These are phyloP conservation scores for Limnothrissa miodon DNA, from an alignment of 2,113 vertebrate species.

Conservation along the genomic window DNA sequence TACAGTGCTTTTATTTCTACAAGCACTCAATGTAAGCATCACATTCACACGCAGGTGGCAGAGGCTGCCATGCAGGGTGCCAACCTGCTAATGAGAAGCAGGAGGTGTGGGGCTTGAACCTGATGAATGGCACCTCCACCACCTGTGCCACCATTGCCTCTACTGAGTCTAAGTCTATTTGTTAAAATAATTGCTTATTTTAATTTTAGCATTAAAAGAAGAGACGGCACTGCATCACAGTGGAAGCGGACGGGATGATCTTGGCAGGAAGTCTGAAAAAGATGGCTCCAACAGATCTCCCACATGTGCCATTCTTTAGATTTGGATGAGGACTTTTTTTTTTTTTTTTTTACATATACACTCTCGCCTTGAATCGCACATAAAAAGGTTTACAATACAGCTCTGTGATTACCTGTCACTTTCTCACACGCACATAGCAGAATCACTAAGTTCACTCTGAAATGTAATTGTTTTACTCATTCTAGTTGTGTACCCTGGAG, in stretches of 20 bases:
- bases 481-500: not conserved
- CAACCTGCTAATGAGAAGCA: no score
- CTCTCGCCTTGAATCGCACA: no score
- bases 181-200: not conserved
- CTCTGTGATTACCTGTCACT: not conserved
- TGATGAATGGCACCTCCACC: no score
- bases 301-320: constrained; percentile 63
- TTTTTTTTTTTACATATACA: no score
- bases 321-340: not conserved
- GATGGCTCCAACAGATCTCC: constrained; percentile 54
- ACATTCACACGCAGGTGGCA: no score
- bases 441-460: not conserved
- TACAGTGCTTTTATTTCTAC: no score
- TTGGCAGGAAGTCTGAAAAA: not conserved
- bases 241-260: not conserved
- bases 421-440: not conserved
- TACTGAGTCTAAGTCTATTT: not conserved
- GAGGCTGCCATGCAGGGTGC: no score
- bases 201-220: not conserved
- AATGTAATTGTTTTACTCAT: not conserved
- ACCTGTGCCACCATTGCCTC: no score
- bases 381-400: not conserved
- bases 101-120: no score
- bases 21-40: no score
- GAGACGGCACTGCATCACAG: not conserved